Conservation (phyloP, 1,140 invertebrate species). For the Daktulosphaira vitifoliae region DNA sequence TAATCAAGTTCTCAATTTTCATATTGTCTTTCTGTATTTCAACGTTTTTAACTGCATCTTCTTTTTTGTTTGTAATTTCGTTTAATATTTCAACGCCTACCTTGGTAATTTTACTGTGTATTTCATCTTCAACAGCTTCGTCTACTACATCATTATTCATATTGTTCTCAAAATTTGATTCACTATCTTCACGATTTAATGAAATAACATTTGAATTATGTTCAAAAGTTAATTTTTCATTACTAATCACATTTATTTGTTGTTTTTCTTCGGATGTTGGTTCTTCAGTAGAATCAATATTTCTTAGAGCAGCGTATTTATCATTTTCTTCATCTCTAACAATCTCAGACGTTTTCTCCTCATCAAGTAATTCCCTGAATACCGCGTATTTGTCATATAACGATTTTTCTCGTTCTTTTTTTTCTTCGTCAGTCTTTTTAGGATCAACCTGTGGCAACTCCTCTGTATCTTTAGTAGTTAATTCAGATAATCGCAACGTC, state of each 20-base stretch:
- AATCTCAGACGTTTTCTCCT: conserved; percentile 46
- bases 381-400: conserved; percentile 71
- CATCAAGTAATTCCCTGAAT: conserved; percentile 68
- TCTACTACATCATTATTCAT: neutral
- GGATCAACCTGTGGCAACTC: conserved; percentile 57
- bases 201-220: neutral
- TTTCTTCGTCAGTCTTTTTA: conserved; percentile 45
- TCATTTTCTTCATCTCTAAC: conserved; percentile 43
- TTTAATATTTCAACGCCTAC: conserved; percentile 41
- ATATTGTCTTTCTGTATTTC: neutral
- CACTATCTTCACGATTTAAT: conserved; percentile 1
- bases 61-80: conserved; percentile 38
- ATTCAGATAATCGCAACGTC: conserved; percentile 58
- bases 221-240: conserved; percentile 27
- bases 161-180: too few relatives aligned
- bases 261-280: conserved; percentile 41
- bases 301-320: conserved; percentile 59
- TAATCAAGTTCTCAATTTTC: neutral
- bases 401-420: conserved; percentile 40
- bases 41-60: conserved; percentile 9
- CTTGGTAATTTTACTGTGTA: too few relatives aligned
- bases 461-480: conserved; percentile 45
- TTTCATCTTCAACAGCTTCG: neutral
- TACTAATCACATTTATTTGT: conserved; percentile 35
- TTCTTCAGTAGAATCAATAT: conserved; percentile 54